These are phyloP conservation scores for Cephalopachus bancanus DNA, from an alignment of 2,797 vertebrate genomes.

Conservation along the genomic window DNA sequence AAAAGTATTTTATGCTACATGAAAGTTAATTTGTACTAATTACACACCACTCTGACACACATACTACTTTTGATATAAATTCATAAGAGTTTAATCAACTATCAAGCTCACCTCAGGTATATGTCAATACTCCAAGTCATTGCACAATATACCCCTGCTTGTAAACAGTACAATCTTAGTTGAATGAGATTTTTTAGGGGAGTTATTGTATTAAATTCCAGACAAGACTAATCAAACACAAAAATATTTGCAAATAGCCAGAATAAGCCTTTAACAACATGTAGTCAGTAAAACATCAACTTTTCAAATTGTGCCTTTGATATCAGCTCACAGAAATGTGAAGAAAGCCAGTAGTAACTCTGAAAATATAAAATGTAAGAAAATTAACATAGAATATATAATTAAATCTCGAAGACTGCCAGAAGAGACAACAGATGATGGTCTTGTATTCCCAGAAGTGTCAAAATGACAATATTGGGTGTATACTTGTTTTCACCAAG, in stretches of 20 bases:
- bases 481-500: conserved; percentile 35
- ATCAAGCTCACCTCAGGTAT: background rate
- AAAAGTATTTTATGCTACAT: too few species aligned
- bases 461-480: background rate
- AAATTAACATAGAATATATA: background rate
- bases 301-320: background rate
- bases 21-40: too few species aligned
- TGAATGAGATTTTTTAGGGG: background rate
- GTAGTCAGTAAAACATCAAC: background rate
- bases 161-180: background rate
- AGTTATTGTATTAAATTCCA: background rate
- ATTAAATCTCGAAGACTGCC: conserved; percentile 38
- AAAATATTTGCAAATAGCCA: conserved; percentile 26
- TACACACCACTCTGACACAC: too few species aligned
- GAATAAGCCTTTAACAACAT: background rate
- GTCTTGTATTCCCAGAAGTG: background rate
- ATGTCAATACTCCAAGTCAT: conserved; percentile 1
- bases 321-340: background rate
- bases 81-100: background rate
- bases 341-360: background rate
- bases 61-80: background rate
- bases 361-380: background rate
- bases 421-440: conserved; percentile 23
- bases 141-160: background rate
- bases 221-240: background rate